Evolutionary conservation across 2,888 invertebrate species (phyloP), one percentile per base, ranked within the genome.

Genomic region (Cephus runcator): DNA sequence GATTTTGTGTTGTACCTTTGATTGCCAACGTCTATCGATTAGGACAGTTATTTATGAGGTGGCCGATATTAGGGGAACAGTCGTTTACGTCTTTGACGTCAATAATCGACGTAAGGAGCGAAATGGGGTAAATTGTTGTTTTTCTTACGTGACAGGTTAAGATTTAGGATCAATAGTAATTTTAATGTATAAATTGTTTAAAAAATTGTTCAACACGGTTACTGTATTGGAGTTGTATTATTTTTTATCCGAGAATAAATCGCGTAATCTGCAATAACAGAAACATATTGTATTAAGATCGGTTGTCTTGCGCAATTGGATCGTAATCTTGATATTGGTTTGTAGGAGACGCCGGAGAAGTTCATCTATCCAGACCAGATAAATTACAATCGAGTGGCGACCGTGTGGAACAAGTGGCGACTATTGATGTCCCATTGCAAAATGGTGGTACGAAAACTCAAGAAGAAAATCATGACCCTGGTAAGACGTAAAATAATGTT

Each of bases 291-390:
- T 15, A 40, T 40, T 15, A 4, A 23, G 23, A 56, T 23, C 23
- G 23, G 23, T 56, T 6, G 15, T 23, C 15, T 56, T 23, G 56
- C 56, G 56, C 56, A 9, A 56, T 23, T 9, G 23, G 6, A 56
- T 56, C 9, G 56, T 56, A 56, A 56, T 56, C 56, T 56, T 56
- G 23, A 2, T 56, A 34, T 71, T 71, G 33, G 31, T 76, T 77
- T 76, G 79, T 83, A 84, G 82, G 83, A 80, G 89, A 89, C 77
- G 85, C 89, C 75, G 88, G 87, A 69, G 91, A 91, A 81, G 89
- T 90, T 85, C 89, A 88, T 83, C 88, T 91, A 88, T 87, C 91
- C 80, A 87, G 89, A 86, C 83, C 94, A 94, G 93, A 95, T 95
- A 92, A 93, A 87, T 86, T 90, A 82, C 91, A 90, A 87, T 85